Percentiles rank a stretch among this genome's conserved stretches.
These are phyloP conservation scores for Tautogolabrus adspersus DNA, from an alignment of 2,113 vertebrate species.

Conservation along the genomic window DNA sequence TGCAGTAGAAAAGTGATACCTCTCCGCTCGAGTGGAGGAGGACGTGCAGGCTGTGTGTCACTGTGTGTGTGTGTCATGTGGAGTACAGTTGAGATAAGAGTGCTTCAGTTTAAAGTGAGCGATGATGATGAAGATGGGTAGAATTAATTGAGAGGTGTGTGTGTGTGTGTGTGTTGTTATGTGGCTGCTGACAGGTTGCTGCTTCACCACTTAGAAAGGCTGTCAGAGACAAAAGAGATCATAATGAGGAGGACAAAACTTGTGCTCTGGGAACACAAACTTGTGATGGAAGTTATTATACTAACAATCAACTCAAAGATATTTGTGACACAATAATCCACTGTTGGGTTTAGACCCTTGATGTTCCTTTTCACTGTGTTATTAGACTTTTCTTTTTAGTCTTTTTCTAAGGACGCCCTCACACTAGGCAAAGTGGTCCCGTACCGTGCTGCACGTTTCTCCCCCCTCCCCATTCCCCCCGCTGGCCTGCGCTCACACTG, in stretches of 20 bases:
- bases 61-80: slow-evolving; percentile 44
- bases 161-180: slow-evolving; percentile 12
- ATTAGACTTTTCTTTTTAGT: too few relatives aligned
- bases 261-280: neutral
- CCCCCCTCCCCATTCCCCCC: too few relatives aligned
- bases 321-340: too few relatives aligned
- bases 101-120: slow-evolving; percentile 16
- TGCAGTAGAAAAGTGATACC: slow-evolving; percentile 48
- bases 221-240: neutral
- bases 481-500: too few relatives aligned
- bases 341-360: too few relatives aligned
- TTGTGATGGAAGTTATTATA: slow-evolving; percentile 1
- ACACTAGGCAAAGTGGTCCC: too few relatives aligned
- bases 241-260: slow-evolving; percentile 3
- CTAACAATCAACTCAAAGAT: too few relatives aligned
- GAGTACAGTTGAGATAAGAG: slow-evolving; percentile 41
- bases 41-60: slow-evolving; percentile 42
- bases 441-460: too few relatives aligned
- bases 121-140: slow-evolving; percentile 2
- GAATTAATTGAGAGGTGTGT: slow-evolving; percentile 20
- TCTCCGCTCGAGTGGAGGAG: slow-evolving; percentile 41
- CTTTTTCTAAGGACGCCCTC: too few relatives aligned
- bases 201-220: slow-evolving; percentile 13
- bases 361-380: too few relatives aligned
- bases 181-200: slow-evolving; percentile 39